Evolutionary conservation across 2,113 vertebrate genomes (phyloP).

Genomic region (Epinephelus cyanopodus): DNA sequence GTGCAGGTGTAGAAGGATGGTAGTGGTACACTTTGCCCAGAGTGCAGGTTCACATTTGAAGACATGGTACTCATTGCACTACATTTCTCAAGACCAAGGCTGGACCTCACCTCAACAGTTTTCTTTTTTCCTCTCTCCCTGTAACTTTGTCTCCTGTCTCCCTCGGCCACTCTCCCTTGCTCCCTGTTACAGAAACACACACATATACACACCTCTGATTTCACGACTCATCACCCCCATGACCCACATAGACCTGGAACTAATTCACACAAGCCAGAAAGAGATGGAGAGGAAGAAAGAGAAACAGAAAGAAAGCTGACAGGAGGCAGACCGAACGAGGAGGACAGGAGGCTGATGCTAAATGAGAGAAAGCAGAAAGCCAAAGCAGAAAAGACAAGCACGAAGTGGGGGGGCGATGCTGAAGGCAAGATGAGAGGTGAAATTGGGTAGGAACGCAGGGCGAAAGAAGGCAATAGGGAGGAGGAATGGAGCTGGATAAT

Average conservation of each 20-base stretch:
- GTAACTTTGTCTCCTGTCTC: constrained; percentile 7
- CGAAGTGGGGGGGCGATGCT: neutral
- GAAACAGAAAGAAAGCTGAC: constrained; percentile 39
- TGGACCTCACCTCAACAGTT: neutral
- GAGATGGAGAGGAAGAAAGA: constrained; percentile 23
- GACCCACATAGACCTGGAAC: constrained; percentile 66
- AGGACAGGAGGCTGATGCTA: constrained; percentile 13
- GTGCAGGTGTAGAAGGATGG: neutral
- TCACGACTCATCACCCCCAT: constrained; percentile 65
- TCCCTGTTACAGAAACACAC: constrained; percentile 47
- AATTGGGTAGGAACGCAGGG: constrained; percentile 13
- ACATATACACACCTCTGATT: constrained; percentile 62
- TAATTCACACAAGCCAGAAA: constrained; percentile 43
- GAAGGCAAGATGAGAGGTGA: constrained; percentile 33
- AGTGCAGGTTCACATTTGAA: neutral
- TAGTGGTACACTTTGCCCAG: neutral
- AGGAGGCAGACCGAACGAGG: constrained; percentile 32
- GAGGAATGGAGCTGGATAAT: constrained; percentile 53
- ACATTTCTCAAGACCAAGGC: neutral
- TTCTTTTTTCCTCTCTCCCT: neutral
- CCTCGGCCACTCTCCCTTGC: neutral
- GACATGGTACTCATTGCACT: neutral
- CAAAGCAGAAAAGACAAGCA: constrained; percentile 27
- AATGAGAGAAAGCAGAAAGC: constrained; percentile 30
- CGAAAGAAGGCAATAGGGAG: constrained; percentile 13